These are phyloP conservation scores for Lomographa bimaculata DNA, from an alignment of 2,888 invertebrate genomes.

Conservation along the genomic window DNA sequence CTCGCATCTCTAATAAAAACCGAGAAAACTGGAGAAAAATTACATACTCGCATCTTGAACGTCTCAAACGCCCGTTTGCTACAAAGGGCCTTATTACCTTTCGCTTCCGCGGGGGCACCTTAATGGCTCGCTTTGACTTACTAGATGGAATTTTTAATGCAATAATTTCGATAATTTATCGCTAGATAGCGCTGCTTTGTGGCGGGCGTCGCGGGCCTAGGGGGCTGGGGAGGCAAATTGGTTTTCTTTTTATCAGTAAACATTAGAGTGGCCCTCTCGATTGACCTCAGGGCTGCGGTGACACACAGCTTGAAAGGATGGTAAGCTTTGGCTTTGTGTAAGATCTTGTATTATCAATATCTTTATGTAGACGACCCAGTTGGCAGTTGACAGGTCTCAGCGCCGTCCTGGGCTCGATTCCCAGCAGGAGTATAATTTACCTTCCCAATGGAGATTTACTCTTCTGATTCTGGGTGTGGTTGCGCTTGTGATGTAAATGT, in stretches of 20 bases:
- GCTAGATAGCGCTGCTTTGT: constrained; percentile 81
- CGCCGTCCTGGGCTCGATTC: too few species aligned
- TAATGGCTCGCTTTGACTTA: constrained; percentile 86
- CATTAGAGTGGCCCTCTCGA: constrained; percentile 64
- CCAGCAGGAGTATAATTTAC: too few species aligned
- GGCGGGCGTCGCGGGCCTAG: constrained; percentile 42
- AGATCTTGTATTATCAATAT: too few species aligned
- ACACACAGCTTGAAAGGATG: constrained; percentile 38
- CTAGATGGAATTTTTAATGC: constrained; percentile 90
- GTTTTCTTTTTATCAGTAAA: constrained; percentile 76
- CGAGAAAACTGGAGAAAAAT: constrained; percentile 44
- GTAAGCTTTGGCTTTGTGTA: background rate
- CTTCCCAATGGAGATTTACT: too few species aligned
- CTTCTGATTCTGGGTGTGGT: too few species aligned
- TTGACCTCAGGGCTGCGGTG: constrained; percentile 60
- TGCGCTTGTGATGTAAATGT: too few species aligned
- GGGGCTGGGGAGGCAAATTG: constrained; percentile 60
- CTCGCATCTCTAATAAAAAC: constrained; percentile 14
- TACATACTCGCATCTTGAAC: constrained; percentile 41
- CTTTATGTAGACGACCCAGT: too few species aligned
- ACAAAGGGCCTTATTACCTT: constrained; percentile 50
- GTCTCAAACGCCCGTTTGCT: constrained; percentile 42
- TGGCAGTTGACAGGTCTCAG: too few species aligned
- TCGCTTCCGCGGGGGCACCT: constrained; percentile 47
- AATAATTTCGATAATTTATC: constrained; percentile 87